Evolutionary conservation across 2,113 vertebrate species (phyloP).

Genomic region (Chroicocephalus ridibundus): DNA sequence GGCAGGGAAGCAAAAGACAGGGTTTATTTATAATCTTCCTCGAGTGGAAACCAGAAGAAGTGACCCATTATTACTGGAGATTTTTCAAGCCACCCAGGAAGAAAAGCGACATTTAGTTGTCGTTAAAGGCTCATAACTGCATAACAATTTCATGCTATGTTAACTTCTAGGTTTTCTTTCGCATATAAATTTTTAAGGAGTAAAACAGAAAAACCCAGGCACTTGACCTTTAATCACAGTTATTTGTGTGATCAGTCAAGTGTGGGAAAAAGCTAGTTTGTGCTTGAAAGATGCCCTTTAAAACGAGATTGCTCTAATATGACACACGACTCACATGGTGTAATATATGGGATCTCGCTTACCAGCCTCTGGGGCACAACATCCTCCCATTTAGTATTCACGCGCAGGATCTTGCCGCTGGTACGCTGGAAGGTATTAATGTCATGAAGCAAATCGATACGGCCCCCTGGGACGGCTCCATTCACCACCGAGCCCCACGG

Average conservation of each 20-base stretch:
- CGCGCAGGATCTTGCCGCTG: background rate
- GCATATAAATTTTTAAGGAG: slow-evolving; percentile 62
- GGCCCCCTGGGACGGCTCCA: background rate
- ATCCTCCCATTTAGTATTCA: slow-evolving; percentile 18
- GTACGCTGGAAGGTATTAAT: background rate
- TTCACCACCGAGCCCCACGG: background rate
- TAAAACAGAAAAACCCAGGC: slow-evolving; percentile 57
- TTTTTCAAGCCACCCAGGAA: slow-evolving; percentile 44
- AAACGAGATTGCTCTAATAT: slow-evolving; percentile 60
- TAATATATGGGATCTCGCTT: slow-evolving; percentile 3
- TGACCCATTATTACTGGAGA: background rate
- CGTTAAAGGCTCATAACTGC: slow-evolving; percentile 33
- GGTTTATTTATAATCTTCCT: slow-evolving; percentile 7
- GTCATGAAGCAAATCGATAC: background rate
- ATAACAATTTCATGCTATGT: slow-evolving; percentile 65
- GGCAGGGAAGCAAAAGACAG: background rate
- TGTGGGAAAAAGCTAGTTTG: slow-evolving; percentile 61
- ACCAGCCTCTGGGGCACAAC: background rate
- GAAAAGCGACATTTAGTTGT: slow-evolving; percentile 44
- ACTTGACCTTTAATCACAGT: slow-evolving; percentile 72
- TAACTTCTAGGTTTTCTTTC: slow-evolving; percentile 48
- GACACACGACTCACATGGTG: slow-evolving; percentile 19
- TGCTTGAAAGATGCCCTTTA: slow-evolving; percentile 69
- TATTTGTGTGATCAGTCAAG: slow-evolving; percentile 67
- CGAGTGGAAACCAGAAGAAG: background rate